A percentile compares a stretch with the other conserved stretches of the same genome.
Conservation (phyloP, 2,888 invertebrate genomes). For the Lepetodrilus schrolli region DNA sequence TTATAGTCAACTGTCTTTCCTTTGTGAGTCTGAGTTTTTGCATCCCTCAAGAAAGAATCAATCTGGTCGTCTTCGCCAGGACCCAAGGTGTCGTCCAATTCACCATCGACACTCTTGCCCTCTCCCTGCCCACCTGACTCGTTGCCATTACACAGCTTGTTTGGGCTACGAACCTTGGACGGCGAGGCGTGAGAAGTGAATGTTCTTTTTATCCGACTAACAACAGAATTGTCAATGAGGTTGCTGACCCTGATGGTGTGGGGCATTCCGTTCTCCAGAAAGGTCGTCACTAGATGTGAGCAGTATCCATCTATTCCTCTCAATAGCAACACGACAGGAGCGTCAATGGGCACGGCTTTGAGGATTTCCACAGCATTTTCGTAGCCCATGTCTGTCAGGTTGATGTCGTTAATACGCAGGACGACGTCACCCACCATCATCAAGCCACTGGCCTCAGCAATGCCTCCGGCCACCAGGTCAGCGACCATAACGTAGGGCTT, state of each 20-base stretch:
- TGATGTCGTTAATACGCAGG: constrained; percentile 67
- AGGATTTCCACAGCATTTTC: constrained; percentile 62
- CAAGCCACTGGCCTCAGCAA: constrained; percentile 70
- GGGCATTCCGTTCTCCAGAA: constrained; percentile 66
- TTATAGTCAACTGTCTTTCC: constrained; percentile 12
- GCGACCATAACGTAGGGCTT: constrained; percentile 65
- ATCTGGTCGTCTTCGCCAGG: not conserved
- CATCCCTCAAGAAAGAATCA: constrained; percentile 27
- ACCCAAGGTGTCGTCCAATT: not conserved
- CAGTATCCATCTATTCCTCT: constrained; percentile 68
- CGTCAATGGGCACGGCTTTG: constrained; percentile 58
- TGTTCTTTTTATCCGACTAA: constrained; percentile 56
- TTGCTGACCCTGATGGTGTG: constrained; percentile 67
- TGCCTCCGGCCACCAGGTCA: constrained; percentile 67
- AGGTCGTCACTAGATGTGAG: constrained; percentile 69
- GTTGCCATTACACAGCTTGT: constrained; percentile 42
- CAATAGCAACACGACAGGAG: constrained; percentile 64
- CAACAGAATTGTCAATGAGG: constrained; percentile 59
- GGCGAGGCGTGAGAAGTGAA: constrained; percentile 44
- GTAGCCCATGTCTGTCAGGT: constrained; percentile 66
- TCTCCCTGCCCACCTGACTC: not conserved
- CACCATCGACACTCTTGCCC: constrained; percentile 2
- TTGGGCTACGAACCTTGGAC: constrained; percentile 42
- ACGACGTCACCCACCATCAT: constrained; percentile 71
- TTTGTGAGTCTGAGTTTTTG: constrained; percentile 24